These are phyloP conservation scores for Alcis repandata DNA, from an alignment of 2,888 invertebrate species.

Conservation along the genomic window DNA sequence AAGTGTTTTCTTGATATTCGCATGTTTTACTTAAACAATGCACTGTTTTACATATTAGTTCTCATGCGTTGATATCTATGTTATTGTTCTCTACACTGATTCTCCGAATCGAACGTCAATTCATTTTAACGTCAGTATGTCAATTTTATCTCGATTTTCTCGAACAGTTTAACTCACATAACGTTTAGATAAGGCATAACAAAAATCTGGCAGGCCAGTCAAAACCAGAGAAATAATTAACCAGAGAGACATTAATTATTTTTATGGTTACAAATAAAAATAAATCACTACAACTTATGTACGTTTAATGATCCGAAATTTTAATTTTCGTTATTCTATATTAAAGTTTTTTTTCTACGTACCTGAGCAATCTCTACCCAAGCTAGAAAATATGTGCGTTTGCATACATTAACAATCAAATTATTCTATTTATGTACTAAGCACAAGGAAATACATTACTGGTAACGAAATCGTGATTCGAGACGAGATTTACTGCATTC, in stretches of 20 bases:
- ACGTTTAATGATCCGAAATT: not conserved
- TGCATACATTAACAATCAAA: constrained; percentile 53
- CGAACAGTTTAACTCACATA: not conserved
- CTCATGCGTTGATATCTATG: constrained; percentile 37
- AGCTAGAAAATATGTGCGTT: constrained; percentile 46
- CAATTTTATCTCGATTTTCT: not conserved
- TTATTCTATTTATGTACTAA: constrained; percentile 23
- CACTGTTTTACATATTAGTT: constrained; percentile 44
- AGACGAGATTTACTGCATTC: constrained; percentile 26
- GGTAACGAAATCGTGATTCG: constrained; percentile 47
- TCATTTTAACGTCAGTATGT: not conserved
- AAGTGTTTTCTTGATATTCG: constrained; percentile 49
- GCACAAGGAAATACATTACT: constrained; percentile 47
- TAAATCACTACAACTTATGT: constrained; percentile 20
- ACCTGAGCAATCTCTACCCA: constrained; percentile 30
- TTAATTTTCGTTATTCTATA: constrained; percentile 10
- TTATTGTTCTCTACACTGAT: constrained; percentile 18
- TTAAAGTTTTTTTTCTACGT: constrained; percentile 14
- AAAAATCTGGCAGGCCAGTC: too few relatives aligned
- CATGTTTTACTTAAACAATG: constrained; percentile 55
- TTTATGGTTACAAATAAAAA: constrained; percentile 23
- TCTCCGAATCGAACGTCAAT: not conserved
- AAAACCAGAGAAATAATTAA: not conserved
- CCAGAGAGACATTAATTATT: constrained; percentile 8
- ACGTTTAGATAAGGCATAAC: too few relatives aligned